Percentiles rank a stretch among this genome's conserved stretches.
These are phyloP conservation scores for Oreohelix idahoensis DNA, from an alignment of 1,140 invertebrate species.

Conservation along the genomic window DNA sequence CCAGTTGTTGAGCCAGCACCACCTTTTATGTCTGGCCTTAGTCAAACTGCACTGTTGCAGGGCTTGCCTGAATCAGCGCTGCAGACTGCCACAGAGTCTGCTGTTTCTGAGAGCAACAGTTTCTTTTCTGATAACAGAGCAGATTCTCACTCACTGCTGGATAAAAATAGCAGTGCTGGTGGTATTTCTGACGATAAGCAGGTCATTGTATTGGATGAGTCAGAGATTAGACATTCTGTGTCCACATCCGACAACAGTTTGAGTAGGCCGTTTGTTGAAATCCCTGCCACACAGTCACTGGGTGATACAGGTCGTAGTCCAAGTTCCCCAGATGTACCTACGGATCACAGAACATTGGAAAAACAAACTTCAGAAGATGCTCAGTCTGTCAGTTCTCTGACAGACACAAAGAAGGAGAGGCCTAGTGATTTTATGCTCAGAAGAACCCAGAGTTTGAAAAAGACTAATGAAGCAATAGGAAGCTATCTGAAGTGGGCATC, in stretches of 20 bases:
- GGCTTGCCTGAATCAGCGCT: not conserved
- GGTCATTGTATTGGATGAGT: not conserved
- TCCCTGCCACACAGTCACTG: not conserved
- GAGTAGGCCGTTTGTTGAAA: constrained; percentile 19
- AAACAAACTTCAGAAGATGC: constrained; percentile 23
- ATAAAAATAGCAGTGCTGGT: not conserved
- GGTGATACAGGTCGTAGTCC: not conserved
- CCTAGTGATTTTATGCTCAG: constrained; percentile 37
- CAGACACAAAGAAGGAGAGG: constrained; percentile 23
- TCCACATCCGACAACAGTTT: constrained; percentile 20
- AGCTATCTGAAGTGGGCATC: constrained; percentile 79
- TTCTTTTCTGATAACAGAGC: not conserved
- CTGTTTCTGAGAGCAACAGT: not conserved
- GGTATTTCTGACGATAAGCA: not conserved
- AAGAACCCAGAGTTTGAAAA: constrained; percentile 46
- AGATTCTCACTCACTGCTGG: not conserved
- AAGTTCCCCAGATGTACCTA: constrained; percentile 7
- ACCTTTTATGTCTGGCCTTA: not conserved
- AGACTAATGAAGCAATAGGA: constrained; percentile 64
- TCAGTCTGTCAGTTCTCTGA: constrained; percentile 36
- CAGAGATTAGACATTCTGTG: constrained; percentile 23
- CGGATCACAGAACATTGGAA: not conserved
- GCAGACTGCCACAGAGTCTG: not conserved
- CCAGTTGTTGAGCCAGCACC: not conserved
- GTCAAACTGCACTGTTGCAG: not conserved